Evolutionary conservation across 2,888 invertebrate species (phyloP).

Genomic region (Deilephila elpenor): DNA sequence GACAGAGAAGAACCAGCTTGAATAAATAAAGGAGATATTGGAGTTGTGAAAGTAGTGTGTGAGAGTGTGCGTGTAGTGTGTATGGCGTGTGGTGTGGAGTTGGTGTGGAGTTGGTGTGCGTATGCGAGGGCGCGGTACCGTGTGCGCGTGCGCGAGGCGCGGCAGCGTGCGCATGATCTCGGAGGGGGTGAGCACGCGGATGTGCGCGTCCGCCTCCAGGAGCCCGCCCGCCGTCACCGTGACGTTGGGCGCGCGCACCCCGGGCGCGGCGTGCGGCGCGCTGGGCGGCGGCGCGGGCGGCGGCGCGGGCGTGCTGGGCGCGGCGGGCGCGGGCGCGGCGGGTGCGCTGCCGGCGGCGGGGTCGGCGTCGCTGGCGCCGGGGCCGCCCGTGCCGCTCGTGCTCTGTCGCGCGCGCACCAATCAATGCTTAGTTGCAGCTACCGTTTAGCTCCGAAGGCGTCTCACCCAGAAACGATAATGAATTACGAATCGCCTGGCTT

Average conservation of each 20-base stretch:
- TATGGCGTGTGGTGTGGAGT: conserved; percentile 35
- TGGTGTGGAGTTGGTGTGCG: conserved; percentile 41
- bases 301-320: conserved; percentile 40
- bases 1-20: no score
- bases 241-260: conserved; percentile 88
- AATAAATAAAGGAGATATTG: background rate
- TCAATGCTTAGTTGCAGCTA: conserved; percentile 60
- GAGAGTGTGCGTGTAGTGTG: conserved; percentile 30
- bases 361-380: conserved; percentile 38
- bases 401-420: conserved; percentile 69
- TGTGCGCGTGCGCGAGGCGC: conserved; percentile 87
- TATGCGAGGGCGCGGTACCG: conserved; percentile 45
- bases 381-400: conserved; percentile 58
- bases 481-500: background rate
- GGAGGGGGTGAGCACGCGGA: conserved; percentile 94
- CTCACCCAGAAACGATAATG: background rate
- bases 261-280: conserved; percentile 47
- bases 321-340: conserved; percentile 37
- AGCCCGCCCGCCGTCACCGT: conserved; percentile 87
- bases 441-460: conserved; percentile 26
- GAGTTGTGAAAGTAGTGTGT: background rate
- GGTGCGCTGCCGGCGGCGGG: conserved; percentile 40
- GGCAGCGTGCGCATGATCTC: conserved; percentile 96
- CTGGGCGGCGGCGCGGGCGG: conserved; percentile 43
- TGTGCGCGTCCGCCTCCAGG: conserved; percentile 90